Percentiles rank a stretch among this genome's conserved stretches.
Evolutionary conservation across 2,888 invertebrate species (phyloP).

Genomic region (Schrankia costaestrigalis): DNA sequence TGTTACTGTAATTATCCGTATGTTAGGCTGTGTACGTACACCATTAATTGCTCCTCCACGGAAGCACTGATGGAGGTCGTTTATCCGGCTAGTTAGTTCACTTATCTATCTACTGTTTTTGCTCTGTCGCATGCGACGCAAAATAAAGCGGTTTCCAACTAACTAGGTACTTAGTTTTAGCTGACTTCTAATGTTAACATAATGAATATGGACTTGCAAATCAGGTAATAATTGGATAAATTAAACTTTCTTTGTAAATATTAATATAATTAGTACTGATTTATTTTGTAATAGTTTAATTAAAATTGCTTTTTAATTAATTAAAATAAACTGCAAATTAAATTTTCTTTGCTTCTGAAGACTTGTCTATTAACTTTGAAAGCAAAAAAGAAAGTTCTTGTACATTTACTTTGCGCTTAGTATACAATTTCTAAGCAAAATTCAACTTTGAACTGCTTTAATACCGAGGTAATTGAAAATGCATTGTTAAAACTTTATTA

Average conservation of each 20-base stretch:
- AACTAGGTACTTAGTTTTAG: constrained; percentile 32
- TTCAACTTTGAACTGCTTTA: constrained; percentile 18
- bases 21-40: constrained; percentile 39
- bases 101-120: constrained; percentile 33
- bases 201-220: too few species aligned
- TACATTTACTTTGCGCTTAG: constrained; percentile 4
- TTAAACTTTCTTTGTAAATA: too few species aligned
- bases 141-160: constrained; percentile 33
- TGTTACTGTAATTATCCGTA: constrained; percentile 44
- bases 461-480: constrained; percentile 49
- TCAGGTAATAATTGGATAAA: too few species aligned
- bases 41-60: constrained; percentile 49
- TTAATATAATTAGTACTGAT: too few species aligned
- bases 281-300: too few species aligned
- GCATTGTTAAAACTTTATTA: constrained; percentile 45
- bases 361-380: too few species aligned
- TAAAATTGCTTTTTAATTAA: too few species aligned
- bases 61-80: constrained; percentile 45
- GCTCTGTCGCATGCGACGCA: constrained; percentile 30
- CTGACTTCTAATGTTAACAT: too few species aligned
- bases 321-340: too few species aligned
- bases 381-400: too few species aligned
- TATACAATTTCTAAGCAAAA: constrained; percentile 20
- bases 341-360: too few species aligned
- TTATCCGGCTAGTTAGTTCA: constrained; percentile 42